These are phyloP conservation scores for Sciurus niger DNA, from an alignment of 2,113 vertebrate species.

Conservation along the genomic window DNA sequence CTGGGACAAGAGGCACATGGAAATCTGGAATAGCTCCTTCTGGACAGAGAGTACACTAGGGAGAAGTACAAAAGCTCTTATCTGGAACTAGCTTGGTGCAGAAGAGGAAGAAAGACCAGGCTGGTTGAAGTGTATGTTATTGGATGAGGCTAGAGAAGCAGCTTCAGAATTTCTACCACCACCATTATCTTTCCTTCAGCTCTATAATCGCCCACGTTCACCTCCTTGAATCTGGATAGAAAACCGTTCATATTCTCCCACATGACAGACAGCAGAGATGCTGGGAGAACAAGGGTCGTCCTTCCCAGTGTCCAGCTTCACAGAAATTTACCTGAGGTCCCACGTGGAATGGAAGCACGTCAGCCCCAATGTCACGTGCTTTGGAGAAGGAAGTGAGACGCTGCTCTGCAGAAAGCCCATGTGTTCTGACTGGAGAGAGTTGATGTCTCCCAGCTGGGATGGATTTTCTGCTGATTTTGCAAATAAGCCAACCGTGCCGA, in stretches of 20 bases:
- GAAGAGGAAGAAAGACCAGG: background rate
- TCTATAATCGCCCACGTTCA: background rate
- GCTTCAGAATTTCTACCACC: background rate
- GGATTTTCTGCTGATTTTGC: slow-evolving; percentile 54
- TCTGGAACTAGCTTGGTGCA: background rate
- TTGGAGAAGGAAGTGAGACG: background rate
- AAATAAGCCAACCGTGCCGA: slow-evolving; percentile 16
- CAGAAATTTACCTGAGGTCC: background rate
- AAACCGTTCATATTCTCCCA: background rate
- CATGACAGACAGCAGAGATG: background rate
- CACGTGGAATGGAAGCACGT: too few species aligned
- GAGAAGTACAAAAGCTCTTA: background rate
- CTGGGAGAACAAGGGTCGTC: background rate
- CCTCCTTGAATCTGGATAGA: background rate
- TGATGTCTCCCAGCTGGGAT: background rate
- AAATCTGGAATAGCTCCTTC: background rate
- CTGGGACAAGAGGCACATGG: rapidly evolving
- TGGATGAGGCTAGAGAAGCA: background rate
- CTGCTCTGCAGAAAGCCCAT: background rate
- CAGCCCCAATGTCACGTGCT: background rate
- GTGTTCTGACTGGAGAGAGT: background rate
- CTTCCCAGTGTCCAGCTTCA: background rate
- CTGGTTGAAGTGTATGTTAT: background rate
- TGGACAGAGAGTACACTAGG: background rate
- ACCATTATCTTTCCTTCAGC: background rate